These are phyloP conservation scores for Bombyx mori DNA, from an alignment of 1,140 invertebrate genomes.

Conservation along the genomic window DNA sequence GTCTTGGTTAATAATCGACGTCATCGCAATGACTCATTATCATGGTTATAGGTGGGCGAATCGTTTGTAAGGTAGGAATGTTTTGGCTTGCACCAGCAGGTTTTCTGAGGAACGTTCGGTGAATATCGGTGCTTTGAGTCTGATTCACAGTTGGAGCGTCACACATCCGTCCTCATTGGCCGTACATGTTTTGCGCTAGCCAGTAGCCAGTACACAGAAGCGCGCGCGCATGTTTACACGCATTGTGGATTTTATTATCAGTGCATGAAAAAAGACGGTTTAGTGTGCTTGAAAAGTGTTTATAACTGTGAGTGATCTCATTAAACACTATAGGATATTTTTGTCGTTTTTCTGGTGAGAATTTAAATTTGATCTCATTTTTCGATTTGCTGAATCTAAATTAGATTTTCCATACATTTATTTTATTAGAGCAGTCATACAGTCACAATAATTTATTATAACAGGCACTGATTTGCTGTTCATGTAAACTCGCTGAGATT, in stretches of 20 bases:
- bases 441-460: constrained; percentile 4
- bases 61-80: constrained; percentile 6
- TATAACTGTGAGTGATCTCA: constrained; percentile 16
- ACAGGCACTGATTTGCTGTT: not conserved
- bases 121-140: constrained; percentile 29
- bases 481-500: constrained; percentile 3
- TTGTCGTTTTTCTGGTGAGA: constrained; percentile 12
- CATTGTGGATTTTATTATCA: constrained; percentile 35
- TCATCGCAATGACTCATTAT: constrained; percentile 17
- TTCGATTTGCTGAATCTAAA: not conserved
- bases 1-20: not conserved
- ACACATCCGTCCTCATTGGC: constrained; percentile 34
- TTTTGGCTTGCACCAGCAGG: constrained; percentile 18
- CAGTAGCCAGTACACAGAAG: constrained; percentile 30
- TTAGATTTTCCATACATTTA: not conserved
- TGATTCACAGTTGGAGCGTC: constrained; percentile 31
- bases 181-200: constrained; percentile 14
- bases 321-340: constrained; percentile 18
- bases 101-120: constrained; percentile 37
- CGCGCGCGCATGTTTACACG: constrained; percentile 53
- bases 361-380: not conserved
- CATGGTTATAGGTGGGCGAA: constrained; percentile 4
- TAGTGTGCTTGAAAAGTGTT: constrained; percentile 30
- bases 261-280: constrained; percentile 46
- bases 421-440: not conserved